Conservation (phyloP, 1,140 invertebrate species). For the Ooceraea biroi region DNA sequence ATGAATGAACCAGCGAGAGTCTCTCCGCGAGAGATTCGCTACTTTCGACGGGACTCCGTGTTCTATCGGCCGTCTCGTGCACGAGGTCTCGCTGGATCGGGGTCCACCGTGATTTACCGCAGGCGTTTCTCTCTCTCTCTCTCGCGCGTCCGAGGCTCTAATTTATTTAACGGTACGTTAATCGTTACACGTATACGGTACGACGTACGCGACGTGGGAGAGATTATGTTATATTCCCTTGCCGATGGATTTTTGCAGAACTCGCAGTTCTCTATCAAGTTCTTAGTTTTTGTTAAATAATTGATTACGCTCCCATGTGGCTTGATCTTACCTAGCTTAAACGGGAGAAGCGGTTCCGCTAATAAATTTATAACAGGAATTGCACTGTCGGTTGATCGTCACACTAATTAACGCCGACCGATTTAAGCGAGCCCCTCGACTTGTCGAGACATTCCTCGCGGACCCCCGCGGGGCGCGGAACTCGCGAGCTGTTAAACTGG, state of each 20-base stretch:
- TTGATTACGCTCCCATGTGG: neutral
- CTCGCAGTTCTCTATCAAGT: neutral
- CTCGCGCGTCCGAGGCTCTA: neutral
- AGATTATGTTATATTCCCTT: neutral
- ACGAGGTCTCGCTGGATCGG: constrained; percentile 31
- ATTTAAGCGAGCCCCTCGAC: constrained; percentile 13
- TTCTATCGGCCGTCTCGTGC: neutral
- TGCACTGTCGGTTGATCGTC: neutral
- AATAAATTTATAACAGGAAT: constrained; percentile 8
- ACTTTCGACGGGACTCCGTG: constrained; percentile 53
- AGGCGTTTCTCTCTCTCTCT: neutral
- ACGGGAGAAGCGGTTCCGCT: neutral
- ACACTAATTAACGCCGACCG: constrained; percentile 30
- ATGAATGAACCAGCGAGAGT: constrained; percentile 60
- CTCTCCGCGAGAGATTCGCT: constrained; percentile 57
- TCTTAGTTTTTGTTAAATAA: neutral
- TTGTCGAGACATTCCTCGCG: neutral
- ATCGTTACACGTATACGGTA: no score
- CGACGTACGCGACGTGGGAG: neutral
- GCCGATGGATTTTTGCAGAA: neutral
- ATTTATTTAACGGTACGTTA: neutral
- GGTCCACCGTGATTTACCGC: constrained; percentile 8
- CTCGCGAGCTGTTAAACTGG: constrained; percentile 30
- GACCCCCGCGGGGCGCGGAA: neutral
- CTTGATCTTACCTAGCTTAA: neutral